phyloP scores from a whole-genome alignment of 1,140 invertebrate genomes.

The Drosophila subobscura region DNA sequence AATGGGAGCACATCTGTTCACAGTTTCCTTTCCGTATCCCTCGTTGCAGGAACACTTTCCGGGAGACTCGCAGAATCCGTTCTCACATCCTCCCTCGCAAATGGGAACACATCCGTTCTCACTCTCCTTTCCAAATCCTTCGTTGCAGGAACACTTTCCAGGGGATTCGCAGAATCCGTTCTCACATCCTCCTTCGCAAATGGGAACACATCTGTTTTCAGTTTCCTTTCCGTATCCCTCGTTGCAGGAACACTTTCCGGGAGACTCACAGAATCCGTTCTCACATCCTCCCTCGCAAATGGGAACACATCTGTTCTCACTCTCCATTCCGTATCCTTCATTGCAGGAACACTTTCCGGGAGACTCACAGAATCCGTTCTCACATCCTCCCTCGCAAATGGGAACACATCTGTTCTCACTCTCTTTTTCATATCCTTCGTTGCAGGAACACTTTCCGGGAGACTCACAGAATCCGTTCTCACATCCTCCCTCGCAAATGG shows the following conservation, averaged over 20 bases:
- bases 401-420: constrained; percentile 15
- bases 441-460: not conserved
- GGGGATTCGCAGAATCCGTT: constrained; percentile 39
- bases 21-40: not conserved
- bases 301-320: too few species aligned
- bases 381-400: constrained; percentile 22
- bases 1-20: constrained; percentile 12
- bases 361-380: constrained; percentile 27
- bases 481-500: not conserved
- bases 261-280: constrained; percentile 20
- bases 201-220: constrained; percentile 11
- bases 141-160: constrained; percentile 21
- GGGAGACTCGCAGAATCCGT: too few species aligned
- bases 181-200: constrained; percentile 31
- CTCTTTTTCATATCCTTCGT: not conserved
- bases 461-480: constrained; percentile 5
- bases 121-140: not conserved
- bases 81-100: too few species aligned
- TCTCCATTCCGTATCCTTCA: not conserved
- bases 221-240: constrained; percentile 4
- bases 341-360: constrained; percentile 20
- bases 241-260: constrained; percentile 16
- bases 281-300: constrained; percentile 10
- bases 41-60: too few species aligned
- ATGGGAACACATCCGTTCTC: too few species aligned